These are phyloP conservation scores for Dasypus novemcinctus DNA, from an alignment of 2,113 vertebrate species.

Conservation along the genomic window DNA sequence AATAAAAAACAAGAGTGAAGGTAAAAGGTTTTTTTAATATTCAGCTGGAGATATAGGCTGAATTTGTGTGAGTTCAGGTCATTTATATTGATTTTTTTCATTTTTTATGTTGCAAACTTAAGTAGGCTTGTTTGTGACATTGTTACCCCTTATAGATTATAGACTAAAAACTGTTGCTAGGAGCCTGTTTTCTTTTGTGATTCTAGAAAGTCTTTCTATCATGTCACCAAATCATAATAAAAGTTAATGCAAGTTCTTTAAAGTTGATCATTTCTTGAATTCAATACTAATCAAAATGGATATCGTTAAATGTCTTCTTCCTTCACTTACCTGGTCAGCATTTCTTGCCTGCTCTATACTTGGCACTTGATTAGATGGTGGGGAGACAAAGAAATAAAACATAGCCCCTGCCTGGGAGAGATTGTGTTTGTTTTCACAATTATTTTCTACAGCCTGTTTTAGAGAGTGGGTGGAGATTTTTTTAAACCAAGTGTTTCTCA, in stretches of 20 bases:
- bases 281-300: background rate
- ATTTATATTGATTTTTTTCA: conserved; percentile 8
- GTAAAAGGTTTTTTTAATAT: background rate
- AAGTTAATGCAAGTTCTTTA: background rate
- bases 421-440: background rate
- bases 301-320: background rate
- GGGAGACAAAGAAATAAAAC: background rate
- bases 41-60: background rate
- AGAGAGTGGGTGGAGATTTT: background rate
- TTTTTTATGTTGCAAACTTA: background rate
- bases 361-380: background rate
- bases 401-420: background rate
- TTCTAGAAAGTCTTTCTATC: background rate
- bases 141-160: background rate
- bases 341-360: background rate
- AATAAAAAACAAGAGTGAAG: background rate
- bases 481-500: background rate
- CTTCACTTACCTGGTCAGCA: background rate
- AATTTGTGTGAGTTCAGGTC: background rate
- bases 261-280: conserved; percentile 32
- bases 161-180: background rate
- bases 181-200: background rate
- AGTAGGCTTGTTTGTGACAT: background rate
- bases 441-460: background rate
- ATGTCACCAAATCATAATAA: conserved; percentile 1